These are phyloP conservation scores for Nesoenas mayeri DNA, from an alignment of 2,113 vertebrate genomes.

Conservation along the genomic window DNA sequence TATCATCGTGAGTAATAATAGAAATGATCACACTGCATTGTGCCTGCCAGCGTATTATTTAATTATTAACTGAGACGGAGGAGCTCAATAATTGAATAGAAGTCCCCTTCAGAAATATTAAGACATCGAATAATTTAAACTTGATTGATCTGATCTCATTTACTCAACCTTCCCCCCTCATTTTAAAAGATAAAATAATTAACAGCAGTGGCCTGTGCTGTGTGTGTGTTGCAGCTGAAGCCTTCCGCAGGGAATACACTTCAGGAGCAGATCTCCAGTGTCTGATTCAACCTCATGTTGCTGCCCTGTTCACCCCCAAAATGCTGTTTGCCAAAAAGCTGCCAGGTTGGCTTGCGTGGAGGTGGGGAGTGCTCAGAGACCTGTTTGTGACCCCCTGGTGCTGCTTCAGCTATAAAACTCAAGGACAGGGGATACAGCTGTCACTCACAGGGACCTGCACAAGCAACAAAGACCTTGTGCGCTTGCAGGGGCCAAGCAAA, in stretches of 20 bases:
- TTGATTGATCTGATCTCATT: constrained; percentile 68
- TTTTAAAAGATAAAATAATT: constrained; percentile 69
- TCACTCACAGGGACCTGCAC: constrained; percentile 25
- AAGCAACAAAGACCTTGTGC: neutral
- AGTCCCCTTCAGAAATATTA: constrained; percentile 71
- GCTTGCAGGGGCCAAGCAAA: neutral
- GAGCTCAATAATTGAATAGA: constrained; percentile 60
- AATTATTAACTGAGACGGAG: constrained; percentile 64
- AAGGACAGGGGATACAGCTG: constrained; percentile 27
- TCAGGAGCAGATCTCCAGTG: neutral
- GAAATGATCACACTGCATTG: constrained; percentile 59
- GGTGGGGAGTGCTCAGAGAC: neutral
- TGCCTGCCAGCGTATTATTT: constrained; percentile 58
- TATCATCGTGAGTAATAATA: constrained; percentile 58
- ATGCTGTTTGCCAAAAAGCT: constrained; percentile 16
- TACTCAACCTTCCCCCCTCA: constrained; percentile 61
- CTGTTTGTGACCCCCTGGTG: constrained; percentile 19
- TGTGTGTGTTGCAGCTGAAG: neutral
- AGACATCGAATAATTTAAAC: constrained; percentile 72
- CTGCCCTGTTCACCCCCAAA: neutral
- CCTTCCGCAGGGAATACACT: neutral
- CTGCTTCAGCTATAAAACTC: constrained; percentile 55
- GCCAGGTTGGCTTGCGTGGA: neutral
- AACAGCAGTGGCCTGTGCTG: constrained; percentile 11
- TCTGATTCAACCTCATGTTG: neutral